Evolutionary conservation across 2,113 vertebrate genomes (phyloP).

Genomic region (Ciconia maguari): DNA sequence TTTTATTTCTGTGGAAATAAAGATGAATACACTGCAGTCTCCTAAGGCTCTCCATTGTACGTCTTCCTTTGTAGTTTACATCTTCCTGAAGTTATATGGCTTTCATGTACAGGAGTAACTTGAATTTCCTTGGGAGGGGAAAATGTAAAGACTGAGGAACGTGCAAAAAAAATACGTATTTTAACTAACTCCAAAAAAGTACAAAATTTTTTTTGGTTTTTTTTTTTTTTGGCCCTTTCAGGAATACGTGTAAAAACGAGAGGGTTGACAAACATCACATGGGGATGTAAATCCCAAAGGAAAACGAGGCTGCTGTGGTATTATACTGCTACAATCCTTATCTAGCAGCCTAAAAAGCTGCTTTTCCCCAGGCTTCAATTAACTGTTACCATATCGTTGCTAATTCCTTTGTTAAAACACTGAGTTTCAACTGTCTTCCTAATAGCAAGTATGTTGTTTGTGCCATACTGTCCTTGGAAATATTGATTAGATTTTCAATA

Average conservation of each 20-base stretch:
- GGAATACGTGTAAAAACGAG: not conserved
- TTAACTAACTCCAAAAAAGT: not conserved
- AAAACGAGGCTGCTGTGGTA: slow-evolving; percentile 63
- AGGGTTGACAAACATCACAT: not conserved
- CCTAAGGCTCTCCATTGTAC: slow-evolving; percentile 59
- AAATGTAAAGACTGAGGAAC: slow-evolving; percentile 22
- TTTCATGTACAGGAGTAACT: slow-evolving; percentile 28
- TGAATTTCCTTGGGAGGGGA: slow-evolving; percentile 51
- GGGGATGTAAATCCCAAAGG: slow-evolving; percentile 69
- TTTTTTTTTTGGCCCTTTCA: not conserved
- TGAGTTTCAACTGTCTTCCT: slow-evolving; percentile 73
- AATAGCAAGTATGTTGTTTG: slow-evolving; percentile 68
- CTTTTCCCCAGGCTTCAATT: slow-evolving; percentile 56
- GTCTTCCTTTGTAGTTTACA: slow-evolving; percentile 70
- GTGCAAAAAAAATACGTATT: not conserved
- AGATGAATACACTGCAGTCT: slow-evolving; percentile 52
- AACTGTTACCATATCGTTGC: slow-evolving; percentile 48
- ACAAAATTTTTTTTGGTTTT: not conserved
- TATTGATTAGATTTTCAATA: slow-evolving; percentile 45
- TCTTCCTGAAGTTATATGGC: slow-evolving; percentile 42
- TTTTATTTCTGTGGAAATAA: slow-evolving; percentile 63
- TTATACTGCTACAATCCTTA: slow-evolving; percentile 47
- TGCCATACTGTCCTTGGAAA: slow-evolving; percentile 68
- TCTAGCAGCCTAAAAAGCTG: slow-evolving; percentile 61
- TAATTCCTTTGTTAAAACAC: slow-evolving; percentile 68